Conservation (phyloP, 2,113 vertebrate species). For the Glareola pratincola region DNA sequence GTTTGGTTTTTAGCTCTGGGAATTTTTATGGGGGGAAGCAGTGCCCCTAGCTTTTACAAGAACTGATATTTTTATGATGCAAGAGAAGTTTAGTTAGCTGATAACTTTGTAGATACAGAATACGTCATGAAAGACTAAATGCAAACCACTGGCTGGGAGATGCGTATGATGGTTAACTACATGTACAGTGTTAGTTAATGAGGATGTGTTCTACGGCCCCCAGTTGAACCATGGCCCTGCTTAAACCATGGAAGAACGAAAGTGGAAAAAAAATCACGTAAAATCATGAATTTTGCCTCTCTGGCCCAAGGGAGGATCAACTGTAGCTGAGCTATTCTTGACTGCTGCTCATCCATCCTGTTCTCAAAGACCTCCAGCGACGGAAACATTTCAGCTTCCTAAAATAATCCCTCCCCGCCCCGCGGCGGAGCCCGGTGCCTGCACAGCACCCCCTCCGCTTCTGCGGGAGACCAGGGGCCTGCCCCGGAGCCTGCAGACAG, state of each 20-base stretch:
- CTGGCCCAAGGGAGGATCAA: background rate
- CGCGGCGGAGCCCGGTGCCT: fast-evolving
- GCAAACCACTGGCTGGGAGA: background rate
- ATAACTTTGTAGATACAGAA: background rate
- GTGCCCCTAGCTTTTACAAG: background rate
- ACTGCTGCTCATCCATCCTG: background rate
- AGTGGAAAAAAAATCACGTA: background rate
- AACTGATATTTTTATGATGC: background rate
- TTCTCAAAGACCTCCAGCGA: background rate
- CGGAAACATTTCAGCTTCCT: background rate
- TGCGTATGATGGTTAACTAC: background rate
- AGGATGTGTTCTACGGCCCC: background rate
- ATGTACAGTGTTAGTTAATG: background rate
- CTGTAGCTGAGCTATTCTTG: constrained; percentile 1
- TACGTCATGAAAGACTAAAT: background rate
- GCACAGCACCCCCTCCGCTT: background rate
- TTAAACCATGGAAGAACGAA: background rate
- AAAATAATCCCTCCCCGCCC: background rate
- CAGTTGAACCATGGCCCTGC: background rate
- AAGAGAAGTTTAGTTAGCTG: background rate
- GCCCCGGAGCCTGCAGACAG: background rate
- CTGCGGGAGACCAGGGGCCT: background rate
- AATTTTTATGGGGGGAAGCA: background rate
- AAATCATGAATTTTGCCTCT: background rate
- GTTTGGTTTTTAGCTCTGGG: background rate